Percentiles rank a stretch among this genome's conserved stretches.
These are phyloP conservation scores for Xylocopa sonorina DNA, from an alignment of 1,140 invertebrate species.

Conservation along the genomic window DNA sequence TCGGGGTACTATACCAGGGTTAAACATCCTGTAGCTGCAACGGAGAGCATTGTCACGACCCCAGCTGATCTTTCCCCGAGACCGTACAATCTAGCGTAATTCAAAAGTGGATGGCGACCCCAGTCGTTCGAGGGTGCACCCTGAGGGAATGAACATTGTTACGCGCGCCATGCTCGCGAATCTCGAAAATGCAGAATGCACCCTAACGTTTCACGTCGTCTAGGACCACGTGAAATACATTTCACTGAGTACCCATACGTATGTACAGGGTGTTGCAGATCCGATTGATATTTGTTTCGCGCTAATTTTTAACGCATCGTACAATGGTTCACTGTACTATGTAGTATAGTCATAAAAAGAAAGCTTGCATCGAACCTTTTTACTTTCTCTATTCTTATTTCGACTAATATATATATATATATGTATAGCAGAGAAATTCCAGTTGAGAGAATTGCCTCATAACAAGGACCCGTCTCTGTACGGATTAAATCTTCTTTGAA, in stretches of 20 bases:
- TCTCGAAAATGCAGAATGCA: conserved; percentile 19
- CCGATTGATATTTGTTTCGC: background rate
- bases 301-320: background rate
- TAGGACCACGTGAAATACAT: background rate
- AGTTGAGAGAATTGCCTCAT: too few species aligned
- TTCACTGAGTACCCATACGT: too few species aligned
- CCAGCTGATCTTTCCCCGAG: conserved; percentile 7
- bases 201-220: background rate
- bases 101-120: conserved; percentile 20
- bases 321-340: background rate
- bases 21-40: conserved; percentile 6
- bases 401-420: too few species aligned
- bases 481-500: too few species aligned
- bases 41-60: background rate
- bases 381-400: too few species aligned
- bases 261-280: background rate
- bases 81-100: conserved; percentile 32
- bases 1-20: too few species aligned
- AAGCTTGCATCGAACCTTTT: too few species aligned
- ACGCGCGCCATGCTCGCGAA: background rate
- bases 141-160: conserved; percentile 20
- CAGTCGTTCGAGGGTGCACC: conserved; percentile 8
- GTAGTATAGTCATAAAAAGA: too few species aligned
- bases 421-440: too few species aligned
- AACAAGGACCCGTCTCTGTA: too few species aligned